Conservation (phyloP, 1,140 invertebrate genomes). For the Listronotus bonariensis region DNA sequence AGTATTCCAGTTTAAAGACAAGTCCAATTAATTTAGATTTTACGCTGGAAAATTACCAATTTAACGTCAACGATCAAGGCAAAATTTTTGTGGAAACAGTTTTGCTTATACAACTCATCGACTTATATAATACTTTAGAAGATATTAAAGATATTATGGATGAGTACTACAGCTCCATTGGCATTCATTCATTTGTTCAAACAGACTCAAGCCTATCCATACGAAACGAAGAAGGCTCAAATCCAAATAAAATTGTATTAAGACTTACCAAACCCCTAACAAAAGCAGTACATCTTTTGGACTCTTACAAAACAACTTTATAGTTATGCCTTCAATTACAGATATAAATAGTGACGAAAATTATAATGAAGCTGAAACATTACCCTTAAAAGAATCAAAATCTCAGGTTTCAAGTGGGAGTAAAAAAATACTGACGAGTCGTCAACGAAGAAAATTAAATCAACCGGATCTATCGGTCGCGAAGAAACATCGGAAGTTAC, state of each 20-base stretch:
- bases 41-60: constrained; percentile 19
- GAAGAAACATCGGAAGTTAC: constrained; percentile 11
- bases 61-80: constrained; percentile 20
- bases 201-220: constrained; percentile 15
- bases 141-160: constrained; percentile 27
- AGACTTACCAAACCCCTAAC: not conserved
- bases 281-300: constrained; percentile 1
- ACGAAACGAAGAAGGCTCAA: not conserved
- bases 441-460: not conserved
- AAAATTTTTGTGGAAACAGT: constrained; percentile 32
- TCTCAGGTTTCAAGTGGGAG: not conserved
- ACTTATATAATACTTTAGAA: constrained; percentile 30
- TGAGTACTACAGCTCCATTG: constrained; percentile 17
- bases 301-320: constrained; percentile 12
- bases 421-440: not conserved
- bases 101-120: constrained; percentile 32
- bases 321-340: constrained; percentile 16
- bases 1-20: constrained; percentile 3
- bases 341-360: not conserved
- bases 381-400: constrained; percentile 12
- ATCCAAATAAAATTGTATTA: constrained; percentile 20
- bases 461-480: constrained; percentile 1
- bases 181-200: constrained; percentile 24
- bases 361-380: not conserved
- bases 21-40: constrained; percentile 10